phyloP scores from a whole-genome alignment of 2,113 vertebrate genomes.

The Helogale parvula region DNA sequence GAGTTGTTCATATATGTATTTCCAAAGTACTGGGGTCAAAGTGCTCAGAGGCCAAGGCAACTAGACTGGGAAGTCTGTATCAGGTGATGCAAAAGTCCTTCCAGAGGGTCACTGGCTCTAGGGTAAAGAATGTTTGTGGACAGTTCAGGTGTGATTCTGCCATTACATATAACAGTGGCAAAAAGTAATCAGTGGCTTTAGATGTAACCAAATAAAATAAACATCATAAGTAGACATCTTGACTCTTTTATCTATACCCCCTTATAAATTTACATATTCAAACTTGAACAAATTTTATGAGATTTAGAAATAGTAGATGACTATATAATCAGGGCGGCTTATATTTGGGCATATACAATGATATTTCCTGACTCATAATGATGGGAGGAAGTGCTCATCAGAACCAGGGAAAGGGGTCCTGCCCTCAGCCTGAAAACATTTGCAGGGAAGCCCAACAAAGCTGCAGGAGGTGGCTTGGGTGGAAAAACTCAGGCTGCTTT shows the following conservation, averaged over 20 bases:
- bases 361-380: neutral
- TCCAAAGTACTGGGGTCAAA: too few species aligned
- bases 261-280: neutral
- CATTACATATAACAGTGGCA: neutral
- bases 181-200: neutral
- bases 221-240: neutral
- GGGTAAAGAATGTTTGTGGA: neutral
- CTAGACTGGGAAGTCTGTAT: neutral
- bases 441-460: neutral
- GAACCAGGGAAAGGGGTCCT: neutral
- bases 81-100: neutral
- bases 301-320: neutral
- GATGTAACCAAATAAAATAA: neutral
- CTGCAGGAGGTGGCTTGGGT: neutral
- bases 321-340: neutral
- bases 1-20: neutral
- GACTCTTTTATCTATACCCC: neutral
- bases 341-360: neutral
- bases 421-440: neutral
- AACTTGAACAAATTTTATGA: neutral
- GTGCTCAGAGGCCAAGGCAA: neutral
- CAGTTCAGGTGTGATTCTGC: neutral
- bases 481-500: neutral
- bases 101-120: neutral
- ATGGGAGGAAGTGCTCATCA: neutral